phyloP scores from a whole-genome alignment of 2,113 vertebrate genomes.

The Rhabdomys dilectus region DNA sequence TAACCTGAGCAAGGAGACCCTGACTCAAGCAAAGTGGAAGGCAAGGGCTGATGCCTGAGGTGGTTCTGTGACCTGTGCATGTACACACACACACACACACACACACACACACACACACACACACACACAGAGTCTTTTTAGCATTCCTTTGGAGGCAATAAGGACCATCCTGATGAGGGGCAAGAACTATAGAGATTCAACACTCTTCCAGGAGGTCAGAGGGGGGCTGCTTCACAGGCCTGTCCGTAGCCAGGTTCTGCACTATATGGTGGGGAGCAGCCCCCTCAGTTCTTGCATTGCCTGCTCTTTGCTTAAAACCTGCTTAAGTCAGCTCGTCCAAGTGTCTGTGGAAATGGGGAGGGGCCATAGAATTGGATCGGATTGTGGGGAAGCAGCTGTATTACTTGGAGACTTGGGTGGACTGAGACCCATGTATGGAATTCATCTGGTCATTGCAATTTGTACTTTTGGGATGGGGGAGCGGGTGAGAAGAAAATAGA shows the following conservation, averaged over 20 bases:
- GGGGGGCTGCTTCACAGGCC: neutral
- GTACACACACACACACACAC: too few relatives aligned
- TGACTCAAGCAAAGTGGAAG: neutral
- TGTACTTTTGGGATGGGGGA: constrained; percentile 56
- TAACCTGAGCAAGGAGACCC: neutral
- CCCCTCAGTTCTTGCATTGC: fast-evolving
- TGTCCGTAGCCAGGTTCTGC: neutral
- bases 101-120: neutral
- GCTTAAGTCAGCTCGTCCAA: neutral
- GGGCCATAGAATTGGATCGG: neutral
- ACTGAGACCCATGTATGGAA: constrained; percentile 38
- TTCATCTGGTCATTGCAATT: constrained; percentile 67
- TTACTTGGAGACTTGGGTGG: neutral
- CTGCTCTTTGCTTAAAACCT: neutral
- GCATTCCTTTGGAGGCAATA: neutral
- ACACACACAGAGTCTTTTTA: neutral
- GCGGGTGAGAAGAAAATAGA: constrained; percentile 73
- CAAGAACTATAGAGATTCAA: neutral
- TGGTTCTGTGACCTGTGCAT: neutral
- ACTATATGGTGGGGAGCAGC: neutral
- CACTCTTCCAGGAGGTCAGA: neutral
- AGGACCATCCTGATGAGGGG: neutral
- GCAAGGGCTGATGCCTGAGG: neutral
- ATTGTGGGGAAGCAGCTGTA: neutral
- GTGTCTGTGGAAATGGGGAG: neutral